phyloP scores from a whole-genome alignment of 2,113 vertebrate genomes.

The Bufo bufo region DNA sequence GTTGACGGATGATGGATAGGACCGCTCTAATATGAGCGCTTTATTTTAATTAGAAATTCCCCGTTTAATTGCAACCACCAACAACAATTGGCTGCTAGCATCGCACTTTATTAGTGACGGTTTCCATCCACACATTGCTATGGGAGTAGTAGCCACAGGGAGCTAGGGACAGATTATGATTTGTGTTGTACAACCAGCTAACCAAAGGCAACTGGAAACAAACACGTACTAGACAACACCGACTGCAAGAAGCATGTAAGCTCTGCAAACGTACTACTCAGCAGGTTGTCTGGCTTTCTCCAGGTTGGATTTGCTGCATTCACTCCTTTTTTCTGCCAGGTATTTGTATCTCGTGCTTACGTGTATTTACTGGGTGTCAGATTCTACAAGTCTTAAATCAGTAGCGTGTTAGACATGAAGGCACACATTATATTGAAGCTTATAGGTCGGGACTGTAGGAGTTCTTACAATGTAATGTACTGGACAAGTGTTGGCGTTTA shows the following conservation, averaged over 20 bases:
- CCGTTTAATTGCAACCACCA: not conserved
- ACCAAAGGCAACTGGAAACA: constrained; percentile 40
- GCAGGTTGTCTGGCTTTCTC: not conserved
- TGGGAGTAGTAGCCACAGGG: constrained; percentile 41
- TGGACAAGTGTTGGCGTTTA: not conserved
- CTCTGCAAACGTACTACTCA: not conserved
- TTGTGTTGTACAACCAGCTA: constrained; percentile 39
- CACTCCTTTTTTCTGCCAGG: not conserved
- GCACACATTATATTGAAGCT: not conserved
- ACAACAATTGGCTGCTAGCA: not conserved
- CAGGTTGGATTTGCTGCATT: not conserved
- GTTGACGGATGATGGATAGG: not conserved
- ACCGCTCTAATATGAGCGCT: not conserved
- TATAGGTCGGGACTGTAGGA: not conserved
- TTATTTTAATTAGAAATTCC: constrained; percentile 9
- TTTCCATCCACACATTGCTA: constrained; percentile 36
- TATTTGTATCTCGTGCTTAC: not conserved
- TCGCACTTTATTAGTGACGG: not conserved
- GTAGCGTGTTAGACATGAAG: not conserved
- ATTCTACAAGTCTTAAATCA: not conserved
- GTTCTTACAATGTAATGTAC: not conserved
- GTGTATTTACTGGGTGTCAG: not conserved
- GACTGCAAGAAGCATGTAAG: not conserved
- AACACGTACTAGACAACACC: constrained; percentile 26
- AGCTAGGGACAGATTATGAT: constrained; percentile 20